A percentile compares a stretch with the other conserved stretches of the same genome.
Evolutionary conservation across 1,140 invertebrate genomes (phyloP).

Genomic region (Meloidogyne hapla): DNA sequence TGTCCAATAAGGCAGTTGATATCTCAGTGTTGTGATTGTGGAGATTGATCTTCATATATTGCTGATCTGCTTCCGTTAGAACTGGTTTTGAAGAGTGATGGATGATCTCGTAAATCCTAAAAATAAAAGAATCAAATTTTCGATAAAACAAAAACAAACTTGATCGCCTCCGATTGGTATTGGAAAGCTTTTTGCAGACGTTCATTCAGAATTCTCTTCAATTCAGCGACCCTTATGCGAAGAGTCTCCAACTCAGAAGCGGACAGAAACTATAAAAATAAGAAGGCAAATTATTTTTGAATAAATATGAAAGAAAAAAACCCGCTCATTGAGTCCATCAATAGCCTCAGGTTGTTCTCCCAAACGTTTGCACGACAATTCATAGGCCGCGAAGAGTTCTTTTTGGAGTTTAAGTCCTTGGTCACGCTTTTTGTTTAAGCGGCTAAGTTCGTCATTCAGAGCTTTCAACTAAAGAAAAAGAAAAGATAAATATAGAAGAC

Average conservation of each 20-base stretch:
- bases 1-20: conserved; percentile 5
- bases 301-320: neutral
- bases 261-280: conserved; percentile 14
- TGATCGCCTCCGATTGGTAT: conserved; percentile 12
- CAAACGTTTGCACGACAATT: neutral
- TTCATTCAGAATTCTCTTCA: neutral
- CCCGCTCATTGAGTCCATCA: conserved; percentile 17
- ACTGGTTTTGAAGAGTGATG: neutral
- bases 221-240: neutral
- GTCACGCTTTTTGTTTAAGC: neutral
- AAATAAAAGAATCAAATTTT: neutral
- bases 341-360: neutral
- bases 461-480: conserved; percentile 25
- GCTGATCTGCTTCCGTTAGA: neutral
- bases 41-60: neutral
- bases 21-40: neutral
- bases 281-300: neutral
- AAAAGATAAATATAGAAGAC: too few relatives aligned
- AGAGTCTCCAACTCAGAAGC: conserved; percentile 15
- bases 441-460: conserved; percentile 17
- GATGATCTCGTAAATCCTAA: conserved; percentile 13
- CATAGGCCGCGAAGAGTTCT: neutral
- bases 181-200: conserved; percentile 13
- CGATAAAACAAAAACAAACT: neutral
- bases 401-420: conserved; percentile 8